phyloP scores from a whole-genome alignment of 2,113 vertebrate species.

The Centrocercus urophasianus region DNA sequence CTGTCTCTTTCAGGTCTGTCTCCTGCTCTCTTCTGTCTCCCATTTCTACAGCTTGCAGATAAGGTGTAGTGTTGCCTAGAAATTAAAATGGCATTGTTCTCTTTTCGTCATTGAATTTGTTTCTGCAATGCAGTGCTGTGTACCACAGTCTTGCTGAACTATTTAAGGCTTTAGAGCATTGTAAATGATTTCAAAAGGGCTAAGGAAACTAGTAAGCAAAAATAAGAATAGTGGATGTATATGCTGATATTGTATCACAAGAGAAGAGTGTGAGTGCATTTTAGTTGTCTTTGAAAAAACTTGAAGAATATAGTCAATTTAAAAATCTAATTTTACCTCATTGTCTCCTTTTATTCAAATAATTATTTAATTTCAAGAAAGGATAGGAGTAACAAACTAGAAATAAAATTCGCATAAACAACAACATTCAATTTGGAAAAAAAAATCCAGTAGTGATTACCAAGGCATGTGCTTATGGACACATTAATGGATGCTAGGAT shows the following conservation, averaged over 20 bases:
- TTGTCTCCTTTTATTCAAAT: neutral
- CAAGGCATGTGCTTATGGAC: neutral
- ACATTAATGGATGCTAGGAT: neutral
- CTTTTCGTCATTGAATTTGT: neutral
- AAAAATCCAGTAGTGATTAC: neutral
- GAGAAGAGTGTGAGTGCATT: neutral
- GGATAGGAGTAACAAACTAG: neutral
- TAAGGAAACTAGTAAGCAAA: neutral
- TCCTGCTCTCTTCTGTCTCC: neutral
- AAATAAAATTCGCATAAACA: neutral
- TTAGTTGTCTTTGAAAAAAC: slow-evolving; percentile 10
- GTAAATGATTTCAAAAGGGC: neutral
- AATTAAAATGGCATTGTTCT: neutral
- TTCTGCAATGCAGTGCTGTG: neutral
- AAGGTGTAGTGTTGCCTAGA: neutral
- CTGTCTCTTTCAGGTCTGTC: neutral
- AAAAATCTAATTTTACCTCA: neutral
- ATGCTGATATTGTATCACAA: neutral
- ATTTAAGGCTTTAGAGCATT: neutral
- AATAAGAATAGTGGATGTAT: neutral
- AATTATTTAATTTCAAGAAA: neutral
- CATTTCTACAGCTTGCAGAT: neutral
- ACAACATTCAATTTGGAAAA: neutral
- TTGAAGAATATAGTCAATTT: neutral
- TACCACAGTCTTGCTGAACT: neutral